phyloP scores from a whole-genome alignment of 2,113 vertebrate species.

The Notiomystis cincta region DNA sequence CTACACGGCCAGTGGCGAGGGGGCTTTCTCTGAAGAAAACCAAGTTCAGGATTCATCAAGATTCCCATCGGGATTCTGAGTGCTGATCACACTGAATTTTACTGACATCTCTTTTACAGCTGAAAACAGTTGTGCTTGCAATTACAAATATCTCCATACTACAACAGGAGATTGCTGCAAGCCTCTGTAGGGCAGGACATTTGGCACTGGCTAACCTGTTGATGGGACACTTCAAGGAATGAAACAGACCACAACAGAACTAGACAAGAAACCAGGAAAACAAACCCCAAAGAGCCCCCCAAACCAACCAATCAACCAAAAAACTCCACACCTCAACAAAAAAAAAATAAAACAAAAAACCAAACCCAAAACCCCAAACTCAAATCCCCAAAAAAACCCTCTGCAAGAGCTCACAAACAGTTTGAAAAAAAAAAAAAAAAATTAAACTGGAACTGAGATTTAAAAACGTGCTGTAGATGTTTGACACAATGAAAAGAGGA shows the following conservation, averaged over 20 bases:
- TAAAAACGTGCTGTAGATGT: accelerated
- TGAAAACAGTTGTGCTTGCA: neutral
- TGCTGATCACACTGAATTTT: neutral
- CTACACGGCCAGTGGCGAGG: accelerated
- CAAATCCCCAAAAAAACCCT: accelerated
- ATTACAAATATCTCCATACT: neutral
- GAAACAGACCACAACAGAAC: neutral
- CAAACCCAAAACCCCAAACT: accelerated
- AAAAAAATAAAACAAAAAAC: neutral
- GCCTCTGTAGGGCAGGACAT: accelerated
- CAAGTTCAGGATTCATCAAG: neutral
- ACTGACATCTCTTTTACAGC: neutral
- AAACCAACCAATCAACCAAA: neutral
- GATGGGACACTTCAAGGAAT: neutral
- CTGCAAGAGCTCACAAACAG: neutral
- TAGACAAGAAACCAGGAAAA: neutral
- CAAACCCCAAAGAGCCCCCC: accelerated
- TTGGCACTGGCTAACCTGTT: neutral
- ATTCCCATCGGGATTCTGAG: no score
- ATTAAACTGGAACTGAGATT: neutral
- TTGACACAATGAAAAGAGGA: neutral
- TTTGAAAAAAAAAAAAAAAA: neutral
- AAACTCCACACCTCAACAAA: neutral
- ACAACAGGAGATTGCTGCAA: neutral
- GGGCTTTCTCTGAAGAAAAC: neutral